Evolutionary conservation across 2,113 vertebrate genomes (phyloP).

Genomic region (Caloenas nicobarica): DNA sequence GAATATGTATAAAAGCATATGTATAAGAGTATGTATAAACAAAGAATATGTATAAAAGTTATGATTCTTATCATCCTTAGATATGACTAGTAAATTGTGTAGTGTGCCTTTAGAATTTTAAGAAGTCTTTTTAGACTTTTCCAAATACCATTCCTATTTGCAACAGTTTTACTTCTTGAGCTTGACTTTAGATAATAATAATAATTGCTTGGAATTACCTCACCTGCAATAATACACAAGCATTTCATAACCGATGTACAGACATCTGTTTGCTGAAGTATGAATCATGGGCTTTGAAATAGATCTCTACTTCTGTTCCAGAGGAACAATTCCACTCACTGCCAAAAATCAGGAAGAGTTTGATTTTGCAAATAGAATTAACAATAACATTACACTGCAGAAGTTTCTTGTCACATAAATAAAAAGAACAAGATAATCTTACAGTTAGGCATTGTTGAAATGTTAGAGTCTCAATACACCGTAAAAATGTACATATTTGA

Average conservation of each 20-base stretch:
- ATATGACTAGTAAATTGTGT: background rate
- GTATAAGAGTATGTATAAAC: background rate
- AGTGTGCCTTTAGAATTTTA: background rate
- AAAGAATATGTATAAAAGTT: background rate
- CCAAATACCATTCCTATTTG: background rate
- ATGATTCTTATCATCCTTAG: background rate
- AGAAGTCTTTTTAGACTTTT: background rate
- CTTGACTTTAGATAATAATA: background rate
- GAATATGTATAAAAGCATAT: background rate
- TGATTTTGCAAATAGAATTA: background rate
- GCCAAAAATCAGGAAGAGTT: background rate
- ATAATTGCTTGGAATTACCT: background rate
- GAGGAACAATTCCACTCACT: background rate
- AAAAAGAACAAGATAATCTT: background rate
- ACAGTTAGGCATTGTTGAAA: background rate
- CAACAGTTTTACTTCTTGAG: background rate
- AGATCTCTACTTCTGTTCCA: background rate
- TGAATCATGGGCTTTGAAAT: background rate
- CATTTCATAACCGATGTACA: background rate
- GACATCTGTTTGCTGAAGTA: background rate
- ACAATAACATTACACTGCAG: background rate
- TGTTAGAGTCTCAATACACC: background rate
- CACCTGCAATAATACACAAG: background rate
- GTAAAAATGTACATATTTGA: background rate
- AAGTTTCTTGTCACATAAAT: background rate